Evolutionary conservation across 2,888 invertebrate species (phyloP), one percentile per base, ranked within the genome.

Genomic region (Epicampocera succincta): DNA sequence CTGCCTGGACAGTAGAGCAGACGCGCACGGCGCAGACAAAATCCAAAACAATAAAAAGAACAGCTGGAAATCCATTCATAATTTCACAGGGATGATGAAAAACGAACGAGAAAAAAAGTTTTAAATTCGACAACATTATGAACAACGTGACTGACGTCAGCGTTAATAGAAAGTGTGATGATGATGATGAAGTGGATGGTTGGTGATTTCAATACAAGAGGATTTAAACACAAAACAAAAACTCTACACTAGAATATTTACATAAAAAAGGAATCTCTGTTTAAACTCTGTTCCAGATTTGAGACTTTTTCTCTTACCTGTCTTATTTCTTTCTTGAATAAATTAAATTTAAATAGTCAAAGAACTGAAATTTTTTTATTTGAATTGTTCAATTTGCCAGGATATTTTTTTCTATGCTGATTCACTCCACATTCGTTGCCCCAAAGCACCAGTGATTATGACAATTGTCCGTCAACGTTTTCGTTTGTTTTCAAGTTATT

Each of bases 61-160:
- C 66, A 76, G 66, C 75, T 80, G 75, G 75, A 72, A 68, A 72
- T 72, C 29, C 48, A 71, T 71, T 76, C 72, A 76, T 61, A 72
- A 48, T 71, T 72, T 72, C 58, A 15, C 68, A 25, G 1, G 21
- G 9, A 44, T 72, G 58, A 52, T 50, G 44, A 73, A 15, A 33
- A 9, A 46, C 17, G 21, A 46, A 21, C 13, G 25, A 50, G 46
- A 50, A 21, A 61, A 12, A 21, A 40, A 40, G 25, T 33, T 33
- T 33, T 33, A 8, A 63, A 40, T 54, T 19, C 46, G 33, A 15
- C 19, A 63, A 15, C 52, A 42, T 33, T 15, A 46, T 71, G 52
- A 71, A 54, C 33, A 65, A 56, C 44, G n/a, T 40, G 54, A 72
- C 75, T 80, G 80, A 80, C 80, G 80, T 80, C 80, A 80, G 71